Conservation (phyloP, 2,113 vertebrate species). For the Morone saxatilis region DNA sequence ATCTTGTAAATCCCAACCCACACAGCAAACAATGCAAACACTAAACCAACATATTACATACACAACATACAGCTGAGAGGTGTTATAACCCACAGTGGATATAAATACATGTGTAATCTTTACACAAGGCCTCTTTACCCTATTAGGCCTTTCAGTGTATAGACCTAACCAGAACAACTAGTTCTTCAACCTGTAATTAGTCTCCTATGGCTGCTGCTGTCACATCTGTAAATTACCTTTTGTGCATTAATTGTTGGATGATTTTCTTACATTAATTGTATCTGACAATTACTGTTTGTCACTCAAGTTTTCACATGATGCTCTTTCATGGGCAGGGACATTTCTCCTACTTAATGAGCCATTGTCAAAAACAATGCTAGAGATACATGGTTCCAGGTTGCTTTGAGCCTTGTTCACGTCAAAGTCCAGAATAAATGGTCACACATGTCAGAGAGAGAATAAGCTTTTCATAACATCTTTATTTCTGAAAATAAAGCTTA, state of each 20-base stretch:
- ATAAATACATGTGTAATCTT: conserved; percentile 14
- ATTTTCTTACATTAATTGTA: background rate
- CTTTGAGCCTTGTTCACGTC: background rate
- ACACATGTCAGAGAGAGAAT: background rate
- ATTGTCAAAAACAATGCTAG: background rate
- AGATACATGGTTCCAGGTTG: background rate
- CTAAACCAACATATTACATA: background rate
- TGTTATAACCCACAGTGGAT: background rate
- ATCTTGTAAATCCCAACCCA: background rate
- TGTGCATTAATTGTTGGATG: fast-evolving
- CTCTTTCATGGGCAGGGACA: too few species aligned
- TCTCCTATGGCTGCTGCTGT: background rate
- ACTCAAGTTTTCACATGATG: background rate
- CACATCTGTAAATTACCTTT: background rate
- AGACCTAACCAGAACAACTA: conserved; percentile 17
- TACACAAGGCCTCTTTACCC: background rate
- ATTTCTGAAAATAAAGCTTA: background rate
- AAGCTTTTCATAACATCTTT: background rate
- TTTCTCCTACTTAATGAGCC: too few species aligned
- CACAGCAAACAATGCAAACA: background rate
- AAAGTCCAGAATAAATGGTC: background rate
- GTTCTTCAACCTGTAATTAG: conserved; percentile 4
- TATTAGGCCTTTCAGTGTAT: background rate
- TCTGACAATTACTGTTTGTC: background rate
- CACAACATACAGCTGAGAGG: background rate